Percentiles rank a stretch among this genome's conserved stretches.
phyloP scores from a whole-genome alignment of 2,888 invertebrate species.

The Ornithoptera priamus region DNA sequence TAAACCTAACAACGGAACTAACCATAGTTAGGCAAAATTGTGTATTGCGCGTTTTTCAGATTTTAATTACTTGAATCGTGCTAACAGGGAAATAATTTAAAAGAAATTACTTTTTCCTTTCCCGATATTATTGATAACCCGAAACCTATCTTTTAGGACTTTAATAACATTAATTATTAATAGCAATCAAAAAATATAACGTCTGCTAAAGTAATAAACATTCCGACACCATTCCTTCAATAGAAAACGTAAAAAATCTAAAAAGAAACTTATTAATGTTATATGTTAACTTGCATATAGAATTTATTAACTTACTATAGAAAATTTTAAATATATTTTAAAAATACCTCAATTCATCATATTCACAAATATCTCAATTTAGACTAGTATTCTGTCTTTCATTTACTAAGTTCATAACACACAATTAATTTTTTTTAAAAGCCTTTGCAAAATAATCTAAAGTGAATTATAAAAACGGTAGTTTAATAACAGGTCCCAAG shows the following conservation, averaged over 20 bases:
- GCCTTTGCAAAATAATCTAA: background rate
- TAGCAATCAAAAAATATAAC: too few species aligned
- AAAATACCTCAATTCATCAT: too few species aligned
- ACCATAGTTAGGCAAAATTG: background rate
- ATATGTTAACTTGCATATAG: too few species aligned
- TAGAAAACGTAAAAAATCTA: too few species aligned
- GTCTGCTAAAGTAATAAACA: too few species aligned
- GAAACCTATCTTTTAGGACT: background rate
- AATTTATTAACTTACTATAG: too few species aligned
- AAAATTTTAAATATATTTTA: too few species aligned
- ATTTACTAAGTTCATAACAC: too few species aligned
- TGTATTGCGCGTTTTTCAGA: background rate
- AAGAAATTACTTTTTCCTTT: background rate
- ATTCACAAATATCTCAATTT: too few species aligned
- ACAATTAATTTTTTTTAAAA: background rate
- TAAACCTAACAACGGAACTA: background rate
- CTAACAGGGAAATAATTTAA: background rate
- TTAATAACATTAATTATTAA: background rate
- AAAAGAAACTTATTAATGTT: too few species aligned
- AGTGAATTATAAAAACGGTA: background rate
- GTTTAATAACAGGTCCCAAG: constrained; percentile 2
- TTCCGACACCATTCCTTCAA: too few species aligned
- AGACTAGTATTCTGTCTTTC: too few species aligned
- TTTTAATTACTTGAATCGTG: background rate
- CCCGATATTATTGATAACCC: background rate